A percentile compares a stretch with the other conserved stretches of the same genome.
These are phyloP conservation scores for Garra rufa DNA, from an alignment of 2,113 vertebrate genomes.

Conservation along the genomic window DNA sequence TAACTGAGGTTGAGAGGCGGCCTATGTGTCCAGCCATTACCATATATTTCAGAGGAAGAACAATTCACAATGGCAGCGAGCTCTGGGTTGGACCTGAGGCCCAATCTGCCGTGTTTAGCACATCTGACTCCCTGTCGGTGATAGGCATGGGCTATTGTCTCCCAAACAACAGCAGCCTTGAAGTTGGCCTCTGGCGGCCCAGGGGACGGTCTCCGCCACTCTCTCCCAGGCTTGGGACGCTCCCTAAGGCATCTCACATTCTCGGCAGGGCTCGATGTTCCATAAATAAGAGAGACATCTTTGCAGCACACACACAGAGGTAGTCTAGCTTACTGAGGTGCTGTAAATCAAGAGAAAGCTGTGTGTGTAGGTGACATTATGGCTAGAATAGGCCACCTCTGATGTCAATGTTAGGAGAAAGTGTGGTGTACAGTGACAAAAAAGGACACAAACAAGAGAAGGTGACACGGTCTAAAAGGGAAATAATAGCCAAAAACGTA, in stretches of 20 bases:
- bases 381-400: slow-evolving; percentile 58
- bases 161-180: slow-evolving; percentile 54
- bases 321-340: slow-evolving; percentile 32
- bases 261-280: slow-evolving; percentile 64
- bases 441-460: neutral
- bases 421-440: slow-evolving; percentile 12
- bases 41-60: slow-evolving; percentile 50
- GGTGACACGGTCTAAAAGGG: neutral
- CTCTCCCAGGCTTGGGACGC: slow-evolving; percentile 26
- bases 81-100: slow-evolving; percentile 37
- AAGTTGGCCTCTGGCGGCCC: slow-evolving; percentile 53
- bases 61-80: slow-evolving; percentile 40
- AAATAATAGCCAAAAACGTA: slow-evolving; percentile 40
- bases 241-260: slow-evolving; percentile 65
- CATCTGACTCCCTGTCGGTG: slow-evolving; percentile 54
- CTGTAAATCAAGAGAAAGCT: slow-evolving; percentile 75
- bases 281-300: slow-evolving; percentile 69
- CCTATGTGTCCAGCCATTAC: slow-evolving; percentile 47
- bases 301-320: neutral
- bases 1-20: slow-evolving; percentile 38
- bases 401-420: slow-evolving; percentile 60
- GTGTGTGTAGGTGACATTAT: slow-evolving; percentile 66
- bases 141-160: slow-evolving; percentile 57
- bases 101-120: slow-evolving; percentile 50
- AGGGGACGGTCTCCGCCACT: slow-evolving; percentile 49